These are phyloP conservation scores for Leucoptera coffeella DNA, from an alignment of 2,888 invertebrate genomes.

Conservation along the genomic window DNA sequence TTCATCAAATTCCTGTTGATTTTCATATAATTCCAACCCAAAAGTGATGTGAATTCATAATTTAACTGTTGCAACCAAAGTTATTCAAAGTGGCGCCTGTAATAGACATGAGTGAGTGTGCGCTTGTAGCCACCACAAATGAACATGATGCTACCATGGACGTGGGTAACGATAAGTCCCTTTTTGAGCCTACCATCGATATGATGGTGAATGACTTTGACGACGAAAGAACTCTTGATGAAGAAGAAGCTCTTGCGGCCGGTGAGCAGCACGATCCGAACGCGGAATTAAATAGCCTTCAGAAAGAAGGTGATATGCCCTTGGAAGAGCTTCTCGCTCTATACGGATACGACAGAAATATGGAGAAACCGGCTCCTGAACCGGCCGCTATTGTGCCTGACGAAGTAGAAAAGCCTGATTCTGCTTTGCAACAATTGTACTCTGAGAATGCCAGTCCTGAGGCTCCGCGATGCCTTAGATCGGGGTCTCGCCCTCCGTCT, in stretches of 20 bases:
- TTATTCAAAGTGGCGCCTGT: too few species aligned
- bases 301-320: slow-evolving; percentile 95
- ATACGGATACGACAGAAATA: slow-evolving; percentile 66
- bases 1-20: too few species aligned
- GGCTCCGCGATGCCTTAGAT: slow-evolving; percentile 37
- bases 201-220: slow-evolving; percentile 98
- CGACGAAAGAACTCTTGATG: slow-evolving; percentile 93
- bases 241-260: slow-evolving; percentile 92
- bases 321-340: slow-evolving; percentile 86
- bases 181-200: slow-evolving; percentile 90
- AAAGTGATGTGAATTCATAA: too few species aligned
- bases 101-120: slow-evolving; percentile 52
- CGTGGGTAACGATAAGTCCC: slow-evolving; percentile 49
- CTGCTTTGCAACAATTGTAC: slow-evolving; percentile 40
- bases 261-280: slow-evolving; percentile 78
- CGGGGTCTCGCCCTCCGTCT: slow-evolving; percentile 69
- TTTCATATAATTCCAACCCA: too few species aligned
- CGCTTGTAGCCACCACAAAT: slow-evolving; percentile 42
- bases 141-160: slow-evolving; percentile 53
- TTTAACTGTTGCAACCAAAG: slow-evolving; percentile 17
- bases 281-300: slow-evolving; percentile 82
- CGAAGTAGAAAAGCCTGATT: slow-evolving; percentile 35
- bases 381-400: slow-evolving; percentile 22
- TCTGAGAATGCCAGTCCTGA: slow-evolving; percentile 31
- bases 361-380: slow-evolving; percentile 25